A percentile compares a stretch with the other conserved stretches of the same genome.
Evolutionary conservation across 2,888 invertebrate species (phyloP).

Genomic region (Tenthredo notha): DNA sequence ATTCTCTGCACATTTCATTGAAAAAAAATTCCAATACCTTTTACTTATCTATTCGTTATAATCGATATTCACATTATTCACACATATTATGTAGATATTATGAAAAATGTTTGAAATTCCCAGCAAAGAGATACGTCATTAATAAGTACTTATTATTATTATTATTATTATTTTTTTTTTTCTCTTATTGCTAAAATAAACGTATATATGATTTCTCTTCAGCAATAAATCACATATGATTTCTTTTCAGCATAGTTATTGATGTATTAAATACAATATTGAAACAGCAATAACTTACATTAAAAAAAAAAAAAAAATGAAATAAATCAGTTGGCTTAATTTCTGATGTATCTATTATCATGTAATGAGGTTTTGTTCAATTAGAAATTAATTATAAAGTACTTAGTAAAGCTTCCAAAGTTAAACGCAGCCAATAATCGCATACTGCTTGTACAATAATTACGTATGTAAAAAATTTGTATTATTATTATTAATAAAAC

Average conservation of each 20-base stretch:
- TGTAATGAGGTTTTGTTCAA: background rate
- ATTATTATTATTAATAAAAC: conserved; percentile 35
- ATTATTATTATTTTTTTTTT: background rate
- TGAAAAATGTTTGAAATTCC: background rate
- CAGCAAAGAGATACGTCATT: background rate
- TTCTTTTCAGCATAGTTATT: conserved; percentile 7
- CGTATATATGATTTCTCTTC: background rate
- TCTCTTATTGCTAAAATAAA: background rate
- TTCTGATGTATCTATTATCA: background rate
- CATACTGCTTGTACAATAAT: background rate
- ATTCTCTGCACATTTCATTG: background rate
- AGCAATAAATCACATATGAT: background rate
- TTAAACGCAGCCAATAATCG: background rate
- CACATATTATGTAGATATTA: background rate
- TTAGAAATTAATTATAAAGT: conserved; percentile 34
- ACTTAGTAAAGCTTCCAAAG: background rate
- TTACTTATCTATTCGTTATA: background rate
- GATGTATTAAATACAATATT: background rate
- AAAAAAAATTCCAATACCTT: background rate
- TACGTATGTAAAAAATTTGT: conserved; percentile 40
- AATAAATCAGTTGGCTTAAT: background rate
- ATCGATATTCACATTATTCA: background rate
- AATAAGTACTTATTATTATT: background rate
- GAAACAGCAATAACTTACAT: background rate
- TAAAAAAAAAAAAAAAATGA: background rate